These are phyloP conservation scores for Nicator chloris DNA, from an alignment of 2,113 vertebrate species.

Conservation along the genomic window DNA sequence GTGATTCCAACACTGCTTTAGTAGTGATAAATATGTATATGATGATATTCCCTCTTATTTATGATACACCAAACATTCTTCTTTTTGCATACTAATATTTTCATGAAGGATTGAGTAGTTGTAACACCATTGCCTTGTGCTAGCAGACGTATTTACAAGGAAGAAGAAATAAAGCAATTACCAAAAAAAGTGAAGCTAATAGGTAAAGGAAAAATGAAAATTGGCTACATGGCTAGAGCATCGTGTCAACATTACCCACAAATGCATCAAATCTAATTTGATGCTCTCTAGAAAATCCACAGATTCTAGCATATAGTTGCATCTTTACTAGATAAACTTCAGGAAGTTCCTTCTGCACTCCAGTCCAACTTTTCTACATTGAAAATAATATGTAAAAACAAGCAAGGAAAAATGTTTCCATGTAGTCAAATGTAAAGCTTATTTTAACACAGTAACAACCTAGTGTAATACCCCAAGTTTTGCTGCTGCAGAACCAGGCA, in stretches of 20 bases:
- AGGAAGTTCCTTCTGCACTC: neutral
- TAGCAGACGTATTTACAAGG: neutral
- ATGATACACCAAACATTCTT: neutral
- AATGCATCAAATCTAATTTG: neutral
- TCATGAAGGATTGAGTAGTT: neutral
- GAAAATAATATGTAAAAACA: neutral
- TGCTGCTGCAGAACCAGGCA: neutral
- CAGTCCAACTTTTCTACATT: neutral
- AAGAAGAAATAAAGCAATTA: neutral
- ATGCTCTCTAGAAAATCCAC: neutral
- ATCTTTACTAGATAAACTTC: neutral
- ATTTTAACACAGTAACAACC: neutral
- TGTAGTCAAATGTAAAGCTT: neutral
- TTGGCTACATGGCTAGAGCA: neutral
- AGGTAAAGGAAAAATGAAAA: neutral
- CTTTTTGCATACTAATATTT: neutral
- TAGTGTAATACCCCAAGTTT: neutral
- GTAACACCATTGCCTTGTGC: neutral
- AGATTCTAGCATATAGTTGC: neutral
- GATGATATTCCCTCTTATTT: neutral
- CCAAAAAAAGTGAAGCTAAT: neutral
- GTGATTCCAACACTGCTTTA: neutral
- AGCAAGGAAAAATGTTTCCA: neutral
- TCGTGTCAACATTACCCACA: fast-evolving
- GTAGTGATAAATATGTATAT: neutral